Conservation (phyloP, 2,797 vertebrate species). For the Premnoplex brunnescens region DNA sequence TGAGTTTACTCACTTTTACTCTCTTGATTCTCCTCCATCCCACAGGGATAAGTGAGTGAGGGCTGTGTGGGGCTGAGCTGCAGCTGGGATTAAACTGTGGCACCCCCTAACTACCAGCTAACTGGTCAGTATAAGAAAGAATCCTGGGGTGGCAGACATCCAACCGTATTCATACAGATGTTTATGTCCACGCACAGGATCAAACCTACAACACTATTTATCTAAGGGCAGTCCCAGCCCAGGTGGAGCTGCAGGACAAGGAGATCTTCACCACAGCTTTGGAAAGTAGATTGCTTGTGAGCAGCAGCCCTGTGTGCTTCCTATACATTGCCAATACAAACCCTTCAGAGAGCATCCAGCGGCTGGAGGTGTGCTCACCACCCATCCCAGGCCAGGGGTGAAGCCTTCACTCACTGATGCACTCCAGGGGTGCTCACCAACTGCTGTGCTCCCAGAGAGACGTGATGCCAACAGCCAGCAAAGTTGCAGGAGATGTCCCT, state of each 20-base stretch:
- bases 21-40: neutral
- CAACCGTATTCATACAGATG: fast-evolving
- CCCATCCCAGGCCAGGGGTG: neutral
- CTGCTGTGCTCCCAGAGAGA: neutral
- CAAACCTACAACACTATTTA: neutral
- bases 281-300: fast-evolving
- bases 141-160: neutral
- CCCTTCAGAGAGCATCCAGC: neutral
- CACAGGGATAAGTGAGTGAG: neutral
- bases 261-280: neutral
- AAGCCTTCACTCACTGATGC: neutral
- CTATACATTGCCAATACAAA: neutral
- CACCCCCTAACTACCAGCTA: neutral
- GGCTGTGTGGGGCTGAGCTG: neutral
- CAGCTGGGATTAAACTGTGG: neutral
- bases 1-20: neutral
- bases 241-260: neutral
- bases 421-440: neutral
- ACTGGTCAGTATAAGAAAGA: neutral
- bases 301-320: neutral
- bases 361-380: neutral
- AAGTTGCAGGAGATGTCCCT: neutral
- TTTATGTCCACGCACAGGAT: fast-evolving
- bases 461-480: neutral
- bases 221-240: neutral